Evolutionary conservation across 2,797 vertebrate genomes (phyloP).

Genomic region (Muscicapa comitata): DNA sequence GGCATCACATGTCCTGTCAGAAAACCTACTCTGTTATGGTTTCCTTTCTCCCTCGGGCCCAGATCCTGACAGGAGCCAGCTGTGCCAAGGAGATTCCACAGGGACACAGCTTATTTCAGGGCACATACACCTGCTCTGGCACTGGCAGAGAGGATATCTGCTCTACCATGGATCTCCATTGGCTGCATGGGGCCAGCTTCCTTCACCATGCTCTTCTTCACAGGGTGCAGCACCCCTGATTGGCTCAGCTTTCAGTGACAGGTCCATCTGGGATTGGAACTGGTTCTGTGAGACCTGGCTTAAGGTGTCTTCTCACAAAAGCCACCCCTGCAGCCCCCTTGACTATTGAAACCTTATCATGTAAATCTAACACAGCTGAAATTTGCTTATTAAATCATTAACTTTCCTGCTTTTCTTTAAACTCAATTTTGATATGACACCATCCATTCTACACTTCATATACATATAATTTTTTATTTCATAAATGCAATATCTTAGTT

Average conservation of each 20-base stretch:
- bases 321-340: background rate
- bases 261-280: background rate
- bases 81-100: accelerated
- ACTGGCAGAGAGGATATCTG: background rate
- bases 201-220: background rate
- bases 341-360: background rate
- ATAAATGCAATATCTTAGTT: background rate
- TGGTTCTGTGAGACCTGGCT: background rate
- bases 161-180: accelerated
- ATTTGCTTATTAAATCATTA: background rate
- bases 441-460: background rate
- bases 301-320: background rate
- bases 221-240: background rate
- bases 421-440: background rate
- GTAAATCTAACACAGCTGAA: background rate
- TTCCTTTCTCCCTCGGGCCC: background rate
- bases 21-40: background rate
- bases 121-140: background rate
- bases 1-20: background rate
- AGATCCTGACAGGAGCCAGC: background rate
- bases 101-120: accelerated
- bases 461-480: background rate
- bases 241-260: background rate
- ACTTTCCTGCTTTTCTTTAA: background rate
- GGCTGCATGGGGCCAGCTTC: background rate